phyloP scores from a whole-genome alignment of 2,888 invertebrate genomes.

The Drosophila pegasa region DNA sequence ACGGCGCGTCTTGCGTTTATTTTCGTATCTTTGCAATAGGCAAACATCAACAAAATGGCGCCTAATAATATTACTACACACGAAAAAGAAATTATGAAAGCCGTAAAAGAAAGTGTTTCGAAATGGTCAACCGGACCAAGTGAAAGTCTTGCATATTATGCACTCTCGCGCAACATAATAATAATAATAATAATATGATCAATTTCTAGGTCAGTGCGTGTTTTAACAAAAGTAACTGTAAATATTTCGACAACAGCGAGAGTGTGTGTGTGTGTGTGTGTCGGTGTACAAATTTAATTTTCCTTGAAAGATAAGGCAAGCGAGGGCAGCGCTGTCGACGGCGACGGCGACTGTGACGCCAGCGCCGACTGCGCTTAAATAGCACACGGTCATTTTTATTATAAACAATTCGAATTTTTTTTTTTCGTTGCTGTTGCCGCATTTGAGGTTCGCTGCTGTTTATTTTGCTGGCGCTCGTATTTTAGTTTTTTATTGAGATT shows the following conservation, averaged over 20 bases:
- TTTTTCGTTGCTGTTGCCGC: constrained; percentile 61
- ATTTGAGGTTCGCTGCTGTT: constrained; percentile 59
- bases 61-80: constrained; percentile 68
- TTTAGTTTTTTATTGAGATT: constrained; percentile 46
- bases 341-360: constrained; percentile 13
- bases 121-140: constrained; percentile 63
- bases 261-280: constrained; percentile 9
- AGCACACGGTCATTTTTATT: constrained; percentile 84
- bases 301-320: constrained; percentile 84
- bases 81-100: constrained; percentile 78
- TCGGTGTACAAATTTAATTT: constrained; percentile 68
- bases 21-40: constrained; percentile 77
- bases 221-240: constrained; percentile 49
- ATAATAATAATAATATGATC: constrained; percentile 28
- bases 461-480: constrained; percentile 61
- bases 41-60: constrained; percentile 73
- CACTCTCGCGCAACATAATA: constrained; percentile 14
- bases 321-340: constrained; percentile 25
- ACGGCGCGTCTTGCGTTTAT: constrained; percentile 72
- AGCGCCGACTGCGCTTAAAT: constrained; percentile 69
- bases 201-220: constrained; percentile 54
- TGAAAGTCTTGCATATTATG: constrained; percentile 62
- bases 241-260: constrained; percentile 52
- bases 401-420: constrained; percentile 75
- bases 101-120: constrained; percentile 77